These are phyloP conservation scores for Sycophila sp. DNA, from an alignment of 1,140 invertebrate species.

Conservation along the genomic window DNA sequence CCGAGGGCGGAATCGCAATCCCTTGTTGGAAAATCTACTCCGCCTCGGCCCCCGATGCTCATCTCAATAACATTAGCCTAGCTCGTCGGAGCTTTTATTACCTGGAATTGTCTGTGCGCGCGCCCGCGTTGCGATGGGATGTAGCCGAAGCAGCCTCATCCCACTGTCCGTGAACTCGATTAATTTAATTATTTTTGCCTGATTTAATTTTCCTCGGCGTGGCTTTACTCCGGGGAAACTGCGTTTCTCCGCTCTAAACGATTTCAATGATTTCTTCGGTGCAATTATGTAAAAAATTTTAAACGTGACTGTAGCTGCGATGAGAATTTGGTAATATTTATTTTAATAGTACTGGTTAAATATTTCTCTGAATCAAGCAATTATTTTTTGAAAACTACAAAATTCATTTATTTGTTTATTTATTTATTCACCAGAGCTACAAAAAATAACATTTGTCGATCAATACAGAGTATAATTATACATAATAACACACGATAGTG, in stretches of 20 bases:
- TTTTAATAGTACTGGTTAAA: too few species aligned
- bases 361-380: too few species aligned
- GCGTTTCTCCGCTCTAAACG: too few species aligned
- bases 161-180: too few species aligned
- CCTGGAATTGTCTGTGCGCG: slow-evolving; percentile 40
- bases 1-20: slow-evolving; percentile 55
- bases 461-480: too few species aligned
- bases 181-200: not conserved
- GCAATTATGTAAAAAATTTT: not conserved
- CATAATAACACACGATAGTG: too few species aligned
- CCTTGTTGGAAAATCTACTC: slow-evolving; percentile 50
- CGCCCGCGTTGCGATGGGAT: not conserved
- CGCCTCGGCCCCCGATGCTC: slow-evolving; percentile 51
- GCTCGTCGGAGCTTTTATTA: slow-evolving; percentile 57
- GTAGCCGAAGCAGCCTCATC: not conserved
- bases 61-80: slow-evolving; percentile 64
- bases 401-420: too few species aligned
- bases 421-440: too few species aligned
- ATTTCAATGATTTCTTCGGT: too few species aligned
- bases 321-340: too few species aligned
- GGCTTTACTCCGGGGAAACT: not conserved
- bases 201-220: not conserved
- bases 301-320: not conserved
- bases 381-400: too few species aligned
- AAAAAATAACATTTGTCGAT: too few species aligned